Evolutionary conservation across 2,797 vertebrate genomes (phyloP).

Genomic region (Scolopax rusticola): DNA sequence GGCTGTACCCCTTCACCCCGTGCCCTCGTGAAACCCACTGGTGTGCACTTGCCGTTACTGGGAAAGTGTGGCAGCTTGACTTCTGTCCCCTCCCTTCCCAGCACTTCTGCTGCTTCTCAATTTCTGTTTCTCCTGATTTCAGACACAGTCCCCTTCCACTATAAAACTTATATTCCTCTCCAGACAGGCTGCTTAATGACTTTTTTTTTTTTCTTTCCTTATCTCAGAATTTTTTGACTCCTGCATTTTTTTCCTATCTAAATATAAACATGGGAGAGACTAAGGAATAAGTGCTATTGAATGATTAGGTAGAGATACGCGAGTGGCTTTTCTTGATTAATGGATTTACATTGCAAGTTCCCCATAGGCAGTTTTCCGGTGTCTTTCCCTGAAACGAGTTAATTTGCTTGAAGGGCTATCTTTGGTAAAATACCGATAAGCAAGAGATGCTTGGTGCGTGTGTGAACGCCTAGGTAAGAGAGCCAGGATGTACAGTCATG

Average conservation of each 20-base stretch:
- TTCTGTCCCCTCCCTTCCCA: neutral
- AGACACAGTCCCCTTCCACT: neutral
- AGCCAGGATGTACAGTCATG: slow-evolving; percentile 22
- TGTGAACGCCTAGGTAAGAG: neutral
- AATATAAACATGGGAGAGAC: slow-evolving; percentile 11
- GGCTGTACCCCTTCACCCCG: fast-evolving
- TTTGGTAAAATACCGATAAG: neutral
- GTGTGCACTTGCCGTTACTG: neutral
- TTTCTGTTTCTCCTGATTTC: neutral
- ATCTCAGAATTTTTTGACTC: slow-evolving; percentile 3
- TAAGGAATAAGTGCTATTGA: neutral
- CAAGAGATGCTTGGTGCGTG: neutral
- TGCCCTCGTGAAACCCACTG: fast-evolving
- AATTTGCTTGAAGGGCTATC: neutral
- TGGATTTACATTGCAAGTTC: slow-evolving; percentile 15
- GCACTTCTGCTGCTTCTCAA: neutral
- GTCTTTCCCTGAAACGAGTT: neutral
- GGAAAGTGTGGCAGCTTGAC: neutral
- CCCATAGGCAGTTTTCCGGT: neutral
- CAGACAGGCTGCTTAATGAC: neutral
- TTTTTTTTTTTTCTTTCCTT: neutral
- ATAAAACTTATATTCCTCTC: neutral
- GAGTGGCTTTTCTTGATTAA: slow-evolving; percentile 23
- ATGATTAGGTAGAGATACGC: neutral
- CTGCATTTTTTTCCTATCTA: slow-evolving; percentile 5